A percentile compares a stretch with the other conserved stretches of the same genome.
These are phyloP conservation scores for Centropristis striata DNA, from an alignment of 2,113 vertebrate species.

Conservation along the genomic window DNA sequence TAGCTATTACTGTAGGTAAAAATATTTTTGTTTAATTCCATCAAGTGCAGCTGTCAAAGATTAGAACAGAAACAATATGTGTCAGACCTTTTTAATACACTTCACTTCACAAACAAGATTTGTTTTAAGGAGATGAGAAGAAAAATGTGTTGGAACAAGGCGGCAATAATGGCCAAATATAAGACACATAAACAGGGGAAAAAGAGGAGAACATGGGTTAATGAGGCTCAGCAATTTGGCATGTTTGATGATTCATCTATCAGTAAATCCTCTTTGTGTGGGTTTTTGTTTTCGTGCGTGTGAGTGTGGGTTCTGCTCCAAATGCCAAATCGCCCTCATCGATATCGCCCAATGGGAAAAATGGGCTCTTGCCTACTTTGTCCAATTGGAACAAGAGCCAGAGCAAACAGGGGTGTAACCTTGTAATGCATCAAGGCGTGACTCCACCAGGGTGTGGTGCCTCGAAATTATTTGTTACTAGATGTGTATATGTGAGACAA, in stretches of 20 bases:
- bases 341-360: conserved; percentile 52
- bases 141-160: conserved; percentile 33
- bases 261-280: conserved; percentile 24
- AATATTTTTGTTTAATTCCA: not conserved
- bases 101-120: conserved; percentile 42
- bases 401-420: conserved; percentile 76
- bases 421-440: conserved; percentile 65
- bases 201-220: conserved; percentile 20
- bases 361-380: conserved; percentile 43
- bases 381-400: conserved; percentile 63
- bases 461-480: conserved; percentile 50
- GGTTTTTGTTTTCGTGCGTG: conserved; percentile 18
- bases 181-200: conserved; percentile 36
- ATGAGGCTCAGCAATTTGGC: conserved; percentile 36
- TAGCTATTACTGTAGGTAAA: not conserved
- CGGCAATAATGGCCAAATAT: conserved; percentile 26
- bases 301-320: conserved; percentile 4
- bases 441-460: conserved; percentile 67
- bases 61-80: not conserved
- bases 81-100: conserved; percentile 5
- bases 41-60: conserved; percentile 12
- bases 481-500: not conserved
- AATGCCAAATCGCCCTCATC: conserved; percentile 59
- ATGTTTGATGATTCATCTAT: conserved; percentile 42
- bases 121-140: conserved; percentile 22